phyloP scores from a whole-genome alignment of 2,113 vertebrate genomes.

The Eubucco bourcierii region DNA sequence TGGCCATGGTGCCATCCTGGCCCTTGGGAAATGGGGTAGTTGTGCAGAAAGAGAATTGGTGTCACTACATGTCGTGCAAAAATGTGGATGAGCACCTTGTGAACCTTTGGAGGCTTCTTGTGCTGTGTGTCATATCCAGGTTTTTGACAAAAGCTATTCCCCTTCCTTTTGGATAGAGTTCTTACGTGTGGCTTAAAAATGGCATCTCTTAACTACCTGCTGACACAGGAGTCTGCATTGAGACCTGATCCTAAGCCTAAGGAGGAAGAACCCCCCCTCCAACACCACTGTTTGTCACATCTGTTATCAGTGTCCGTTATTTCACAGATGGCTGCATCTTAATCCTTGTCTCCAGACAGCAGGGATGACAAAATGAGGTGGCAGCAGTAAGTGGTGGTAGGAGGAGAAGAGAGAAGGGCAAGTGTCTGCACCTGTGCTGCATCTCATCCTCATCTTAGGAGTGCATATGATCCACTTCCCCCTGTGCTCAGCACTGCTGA shows the following conservation, averaged over 20 bases:
- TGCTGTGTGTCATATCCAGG: neutral
- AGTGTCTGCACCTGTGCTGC: neutral
- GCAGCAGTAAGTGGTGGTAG: neutral
- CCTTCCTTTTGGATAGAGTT: neutral
- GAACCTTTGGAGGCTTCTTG: neutral
- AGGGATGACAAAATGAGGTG: neutral
- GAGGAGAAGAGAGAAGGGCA: neutral
- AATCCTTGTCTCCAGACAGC: too few relatives aligned
- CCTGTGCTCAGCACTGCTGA: too few relatives aligned
- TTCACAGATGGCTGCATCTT: neutral
- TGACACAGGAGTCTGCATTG: neutral
- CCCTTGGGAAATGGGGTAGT: neutral
- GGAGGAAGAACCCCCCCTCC: neutral
- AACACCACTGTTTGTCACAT: neutral
- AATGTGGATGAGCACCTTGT: neutral
- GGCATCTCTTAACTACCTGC: neutral
- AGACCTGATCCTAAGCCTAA: neutral
- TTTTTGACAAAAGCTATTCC: neutral
- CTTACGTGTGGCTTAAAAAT: neutral
- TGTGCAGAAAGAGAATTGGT: neutral
- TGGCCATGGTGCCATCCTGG: neutral
- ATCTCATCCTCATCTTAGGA: neutral
- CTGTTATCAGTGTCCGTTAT: neutral
- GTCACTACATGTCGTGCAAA: neutral
- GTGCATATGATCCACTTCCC: too few relatives aligned